Evolutionary conservation across 23 tunicate genomes (phyloP).

Genomic region (Styela clava): DNA sequence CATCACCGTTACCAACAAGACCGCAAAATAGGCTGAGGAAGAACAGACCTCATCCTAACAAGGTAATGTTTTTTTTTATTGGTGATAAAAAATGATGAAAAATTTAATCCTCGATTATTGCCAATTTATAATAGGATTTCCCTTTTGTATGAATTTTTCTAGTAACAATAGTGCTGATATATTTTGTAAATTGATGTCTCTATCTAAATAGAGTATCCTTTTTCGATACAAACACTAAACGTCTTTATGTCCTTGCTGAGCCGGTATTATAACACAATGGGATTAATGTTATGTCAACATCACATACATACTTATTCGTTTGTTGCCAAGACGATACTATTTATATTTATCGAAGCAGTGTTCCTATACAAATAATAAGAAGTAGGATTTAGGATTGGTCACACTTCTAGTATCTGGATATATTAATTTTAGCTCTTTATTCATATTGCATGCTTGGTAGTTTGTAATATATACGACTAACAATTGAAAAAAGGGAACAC

Average conservation of each 20-base stretch:
- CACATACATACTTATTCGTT: background rate
- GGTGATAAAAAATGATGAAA: too few relatives aligned
- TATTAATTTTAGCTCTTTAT: too few relatives aligned
- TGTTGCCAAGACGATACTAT: background rate
- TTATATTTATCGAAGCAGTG: background rate
- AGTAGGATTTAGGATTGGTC: too few relatives aligned
- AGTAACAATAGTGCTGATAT: background rate
- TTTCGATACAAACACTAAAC: background rate
- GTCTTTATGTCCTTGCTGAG: background rate
- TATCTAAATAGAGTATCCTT: background rate
- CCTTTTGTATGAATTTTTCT: too few relatives aligned
- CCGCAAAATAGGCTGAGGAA: conserved; percentile 48
- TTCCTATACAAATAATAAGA: too few relatives aligned
- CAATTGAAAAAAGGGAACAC: background rate
- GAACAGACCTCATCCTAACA: conserved; percentile 72
- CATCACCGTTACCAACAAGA: conserved; percentile 7
- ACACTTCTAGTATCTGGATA: too few relatives aligned
- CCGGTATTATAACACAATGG: background rate
- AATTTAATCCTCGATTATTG: too few relatives aligned
- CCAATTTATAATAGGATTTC: too few relatives aligned
- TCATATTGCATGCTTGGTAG: too few relatives aligned
- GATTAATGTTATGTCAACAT: background rate
- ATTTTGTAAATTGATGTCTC: background rate
- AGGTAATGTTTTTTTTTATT: too few relatives aligned
- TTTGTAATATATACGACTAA: too few relatives aligned